phyloP scores from a whole-genome alignment of 1,140 invertebrate species.

The Drosophila suzukii region DNA sequence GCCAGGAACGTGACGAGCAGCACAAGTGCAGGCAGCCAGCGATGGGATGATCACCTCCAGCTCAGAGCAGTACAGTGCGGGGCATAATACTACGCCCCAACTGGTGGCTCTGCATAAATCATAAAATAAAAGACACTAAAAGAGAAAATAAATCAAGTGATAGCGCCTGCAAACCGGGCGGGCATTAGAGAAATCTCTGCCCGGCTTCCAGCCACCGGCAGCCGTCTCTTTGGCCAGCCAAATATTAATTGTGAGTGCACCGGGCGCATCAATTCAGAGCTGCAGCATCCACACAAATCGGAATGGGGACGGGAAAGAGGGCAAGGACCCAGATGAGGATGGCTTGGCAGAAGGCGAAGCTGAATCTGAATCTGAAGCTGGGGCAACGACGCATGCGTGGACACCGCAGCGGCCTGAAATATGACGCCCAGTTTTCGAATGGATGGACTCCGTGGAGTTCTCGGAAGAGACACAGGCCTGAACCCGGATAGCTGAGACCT shows the following conservation, averaged over 20 bases:
- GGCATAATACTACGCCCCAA: neutral
- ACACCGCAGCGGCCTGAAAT: constrained; percentile 52
- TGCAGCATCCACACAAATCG: constrained; percentile 17
- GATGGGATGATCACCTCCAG: constrained; percentile 7
- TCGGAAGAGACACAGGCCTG: constrained; percentile 34
- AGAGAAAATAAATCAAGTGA: constrained; percentile 74
- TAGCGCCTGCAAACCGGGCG: constrained; percentile 45
- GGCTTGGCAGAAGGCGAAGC: neutral
- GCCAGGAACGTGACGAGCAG: constrained; percentile 33
- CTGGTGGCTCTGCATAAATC: constrained; percentile 62
- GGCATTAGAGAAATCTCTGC: constrained; percentile 60
- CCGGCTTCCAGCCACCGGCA: constrained; percentile 47
- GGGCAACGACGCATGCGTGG: constrained; percentile 25
- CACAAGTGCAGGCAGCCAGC: constrained; percentile 24
- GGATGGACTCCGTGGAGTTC: constrained; percentile 47
- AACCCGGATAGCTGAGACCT: constrained; percentile 16
- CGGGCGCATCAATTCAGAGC: constrained; percentile 27
- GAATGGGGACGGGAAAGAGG: neutral
- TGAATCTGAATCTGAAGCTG: constrained; percentile 9
- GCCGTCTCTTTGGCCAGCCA: constrained; percentile 8
- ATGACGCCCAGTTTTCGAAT: constrained; percentile 61
- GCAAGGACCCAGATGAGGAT: neutral
- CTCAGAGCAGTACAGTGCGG: neutral
- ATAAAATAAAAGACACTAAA: constrained; percentile 79
- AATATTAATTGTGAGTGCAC: constrained; percentile 44